Evolutionary conservation across 2,888 invertebrate genomes (phyloP), one percentile per base, ranked within the genome.

Genomic region (Slavum lentiscoides): DNA sequence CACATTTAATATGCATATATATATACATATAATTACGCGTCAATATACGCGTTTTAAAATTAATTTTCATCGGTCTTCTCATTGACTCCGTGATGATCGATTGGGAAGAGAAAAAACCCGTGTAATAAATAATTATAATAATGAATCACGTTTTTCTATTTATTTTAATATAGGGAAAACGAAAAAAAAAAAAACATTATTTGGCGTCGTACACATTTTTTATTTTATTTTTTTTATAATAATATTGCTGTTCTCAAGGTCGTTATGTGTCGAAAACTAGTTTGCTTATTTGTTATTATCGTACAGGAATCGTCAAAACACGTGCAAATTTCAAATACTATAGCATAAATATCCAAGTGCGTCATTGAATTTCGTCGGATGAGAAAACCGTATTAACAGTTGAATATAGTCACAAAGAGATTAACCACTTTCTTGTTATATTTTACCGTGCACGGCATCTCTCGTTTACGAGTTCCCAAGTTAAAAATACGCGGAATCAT

Each of bases 371-470:
- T 19, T 55, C 17, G 39, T 66, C 37, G 21, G 7, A 7, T 13
- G 66, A 67, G 23, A 23, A 67, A 75, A 67, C 17, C 39, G 21
- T 75, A 75, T 66, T 21, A 9, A 43, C 43, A 7, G 43, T 43
- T 43, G 7, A 9, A 64, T 30, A 58, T 3, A 19, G 37, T 17
- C 17, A 37, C 6, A 19, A 64, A 21, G 69, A 23, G 30, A 55
- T 69, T 53, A 74, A 37, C 53, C 64, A 74, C 74, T 74, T 74
- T 74, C 74, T 64, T 74, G 62, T 21, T 21, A 21, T 55, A 64
- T 49, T 64, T 74, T 30, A 30, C 30, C 30, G 19, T 53, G 64
- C 64, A 37, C 53, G 15, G 64, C 62, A 64, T 66, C 58, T 39
- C 55, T 64, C n/a, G 15, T 53, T 30, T 62, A 67, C 66, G 21